Evolutionary conservation across 1,140 invertebrate genomes (phyloP).

Genomic region (Bombus balteatus): DNA sequence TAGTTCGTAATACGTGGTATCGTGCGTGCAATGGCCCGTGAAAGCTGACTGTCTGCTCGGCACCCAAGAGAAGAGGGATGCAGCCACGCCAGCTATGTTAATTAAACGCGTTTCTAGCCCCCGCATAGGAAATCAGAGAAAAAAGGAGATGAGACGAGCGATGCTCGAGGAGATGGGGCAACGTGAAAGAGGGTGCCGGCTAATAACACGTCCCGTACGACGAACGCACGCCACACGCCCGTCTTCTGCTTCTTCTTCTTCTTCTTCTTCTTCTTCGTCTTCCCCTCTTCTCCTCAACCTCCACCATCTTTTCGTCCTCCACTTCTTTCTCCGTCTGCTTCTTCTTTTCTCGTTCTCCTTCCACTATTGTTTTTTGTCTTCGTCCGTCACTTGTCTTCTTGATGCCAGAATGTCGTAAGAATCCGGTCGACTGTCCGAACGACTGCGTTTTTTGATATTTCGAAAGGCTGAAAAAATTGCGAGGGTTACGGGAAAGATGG

Average conservation of each 20-base stretch:
- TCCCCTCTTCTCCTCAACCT: slow-evolving; percentile 43
- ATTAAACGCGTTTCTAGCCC: slow-evolving; percentile 73
- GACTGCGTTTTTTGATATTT: slow-evolving; percentile 3
- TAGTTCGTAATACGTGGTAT: slow-evolving; percentile 61
- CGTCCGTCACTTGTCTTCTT: slow-evolving; percentile 37
- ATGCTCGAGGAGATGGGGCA: slow-evolving; percentile 47
- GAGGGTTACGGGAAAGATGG: too few relatives aligned
- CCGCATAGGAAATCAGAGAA: slow-evolving; percentile 69
- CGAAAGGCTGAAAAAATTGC: background rate
- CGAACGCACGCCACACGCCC: slow-evolving; percentile 70
- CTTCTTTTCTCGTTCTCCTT: slow-evolving; percentile 52
- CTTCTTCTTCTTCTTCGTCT: slow-evolving; percentile 23
- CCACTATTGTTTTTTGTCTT: slow-evolving; percentile 44
- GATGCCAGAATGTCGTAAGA: slow-evolving; percentile 30
- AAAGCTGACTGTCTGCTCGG: slow-evolving; percentile 67
- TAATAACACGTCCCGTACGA: slow-evolving; percentile 73
- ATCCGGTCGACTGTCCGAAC: background rate
- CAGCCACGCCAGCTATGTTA: slow-evolving; percentile 72
- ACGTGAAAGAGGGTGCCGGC: slow-evolving; percentile 65
- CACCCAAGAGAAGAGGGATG: slow-evolving; percentile 66
- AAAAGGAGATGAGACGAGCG: slow-evolving; percentile 57
- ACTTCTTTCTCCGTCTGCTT: slow-evolving; percentile 21
- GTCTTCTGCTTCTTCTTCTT: slow-evolving; percentile 57
- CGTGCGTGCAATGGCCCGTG: slow-evolving; percentile 69
- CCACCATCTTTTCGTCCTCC: slow-evolving; percentile 36